Base-by-base conservation (phyloP, 2,797 vertebrate species). In the Neosilurus hyrtlii region DNA sequence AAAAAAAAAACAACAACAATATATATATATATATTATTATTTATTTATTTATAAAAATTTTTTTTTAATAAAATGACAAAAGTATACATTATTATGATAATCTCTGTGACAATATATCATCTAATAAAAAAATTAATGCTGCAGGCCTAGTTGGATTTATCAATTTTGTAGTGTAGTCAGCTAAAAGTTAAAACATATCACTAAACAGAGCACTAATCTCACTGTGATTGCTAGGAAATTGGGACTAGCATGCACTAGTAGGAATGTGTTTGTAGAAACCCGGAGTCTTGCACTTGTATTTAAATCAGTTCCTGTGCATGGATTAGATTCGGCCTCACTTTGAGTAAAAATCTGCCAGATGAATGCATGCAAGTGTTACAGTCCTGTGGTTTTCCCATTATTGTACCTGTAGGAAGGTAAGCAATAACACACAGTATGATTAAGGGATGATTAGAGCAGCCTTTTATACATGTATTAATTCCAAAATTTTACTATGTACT, bases 361-460 rank as follows among this genome's bases (percentile, higher is more conserved):
- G 16, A 56, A 57, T 73, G 49, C 70, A 0, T 54, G 51, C 54
- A 18, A 73, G 3, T 30, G 24, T 26, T 74, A 26, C 16, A 12
- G 8, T 16, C 7, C n/a, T 52, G 43, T 71, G 43, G 12, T n/a
- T 51, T 71, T 71, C 43, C 52, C 16, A 30, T 73, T 35, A 30
- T 52, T 72, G 15, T 9, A 54, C 67, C 18, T 83, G 24, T 76
- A 26, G 3, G 68, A 22, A 79, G 67, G 18, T 88, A 84, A 86
- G 88, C 83, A 81, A 37, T 49, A 89, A 56, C 63, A 87, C 89
- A 88, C 89, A 86, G 88, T 88, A 89, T 87, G 91, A 91, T 95
- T 94, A 93, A 92, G 92, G 91, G 86, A 93, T 95, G 93, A 94
- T 95, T 95, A 95, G 93, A 94, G 90, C 89, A 95, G 94, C 94